Evolutionary conservation across 1,140 invertebrate genomes (phyloP).

Genomic region (Drosophila auraria): DNA sequence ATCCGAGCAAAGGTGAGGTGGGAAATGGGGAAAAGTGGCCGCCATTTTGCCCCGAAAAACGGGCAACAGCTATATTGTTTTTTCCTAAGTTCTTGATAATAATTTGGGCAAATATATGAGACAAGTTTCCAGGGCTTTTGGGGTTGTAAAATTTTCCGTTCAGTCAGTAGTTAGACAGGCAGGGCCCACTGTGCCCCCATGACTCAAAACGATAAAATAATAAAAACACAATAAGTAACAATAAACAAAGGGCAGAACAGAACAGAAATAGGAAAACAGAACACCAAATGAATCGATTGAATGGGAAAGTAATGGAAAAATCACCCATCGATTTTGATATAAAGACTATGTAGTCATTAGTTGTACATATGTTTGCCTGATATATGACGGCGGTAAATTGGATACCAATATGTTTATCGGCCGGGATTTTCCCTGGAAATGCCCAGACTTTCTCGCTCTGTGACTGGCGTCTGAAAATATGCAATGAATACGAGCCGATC

Average conservation of each 20-base stretch:
- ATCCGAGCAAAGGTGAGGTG: neutral
- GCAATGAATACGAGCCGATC: slow-evolving; percentile 47
- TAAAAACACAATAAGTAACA: slow-evolving; percentile 36
- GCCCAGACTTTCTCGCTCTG: slow-evolving; percentile 17
- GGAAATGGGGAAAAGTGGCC: slow-evolving; percentile 1
- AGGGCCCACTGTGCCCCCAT: slow-evolving; percentile 27
- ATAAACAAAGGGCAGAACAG: slow-evolving; percentile 48
- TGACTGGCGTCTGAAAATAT: slow-evolving; percentile 58
- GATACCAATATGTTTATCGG: slow-evolving; percentile 50
- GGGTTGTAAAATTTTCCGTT: slow-evolving; percentile 18
- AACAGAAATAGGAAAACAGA: slow-evolving; percentile 32
- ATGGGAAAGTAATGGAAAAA: slow-evolving; percentile 58
- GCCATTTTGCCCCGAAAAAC: slow-evolving; percentile 32
- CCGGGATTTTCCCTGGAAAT: slow-evolving; percentile 34
- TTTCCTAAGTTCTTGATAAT: slow-evolving; percentile 14
- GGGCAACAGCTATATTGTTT: slow-evolving; percentile 46
- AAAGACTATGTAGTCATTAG: neutral
- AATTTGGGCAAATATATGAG: slow-evolving; percentile 22
- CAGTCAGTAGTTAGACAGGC: neutral
- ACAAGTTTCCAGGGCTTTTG: neutral
- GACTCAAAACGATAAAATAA: slow-evolving; percentile 50
- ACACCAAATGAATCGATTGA: slow-evolving; percentile 53
- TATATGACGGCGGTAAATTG: neutral
- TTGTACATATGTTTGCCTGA: neutral
- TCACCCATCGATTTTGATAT: slow-evolving; percentile 9